phyloP scores from a whole-genome alignment of 2,797 vertebrate genomes.

The Chaunax sp. region DNA sequence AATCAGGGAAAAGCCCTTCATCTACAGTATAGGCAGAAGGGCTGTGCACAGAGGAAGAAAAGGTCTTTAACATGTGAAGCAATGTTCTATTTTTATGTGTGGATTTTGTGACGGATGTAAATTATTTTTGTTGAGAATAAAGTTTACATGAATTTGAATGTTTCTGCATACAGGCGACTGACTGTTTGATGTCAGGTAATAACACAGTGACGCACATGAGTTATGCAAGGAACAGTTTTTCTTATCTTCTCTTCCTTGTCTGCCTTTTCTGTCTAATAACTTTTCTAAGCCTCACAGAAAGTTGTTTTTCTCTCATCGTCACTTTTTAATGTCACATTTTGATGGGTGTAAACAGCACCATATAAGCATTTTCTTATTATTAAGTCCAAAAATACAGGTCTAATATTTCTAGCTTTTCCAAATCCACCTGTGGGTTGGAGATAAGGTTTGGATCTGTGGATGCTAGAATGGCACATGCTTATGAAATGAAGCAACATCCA shows the following conservation, averaged over 20 bases:
- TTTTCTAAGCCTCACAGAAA: neutral
- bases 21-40: neutral
- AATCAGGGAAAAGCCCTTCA: conserved; percentile 64
- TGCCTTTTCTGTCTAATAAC: neutral
- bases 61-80: conserved; percentile 47
- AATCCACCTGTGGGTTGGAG: conserved; percentile 19
- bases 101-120: conserved; percentile 52
- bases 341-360: neutral
- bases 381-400: neutral
- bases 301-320: neutral
- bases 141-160: conserved; percentile 45
- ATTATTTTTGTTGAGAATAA: conserved; percentile 72
- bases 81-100: conserved; percentile 40
- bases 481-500: conserved; percentile 9
- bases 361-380: neutral
- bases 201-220: neutral
- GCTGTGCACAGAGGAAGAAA: conserved; percentile 58
- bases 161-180: neutral
- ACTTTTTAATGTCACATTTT: conserved; percentile 1
- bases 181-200: conserved; percentile 20
- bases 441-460: conserved; percentile 16
- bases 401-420: conserved; percentile 4
- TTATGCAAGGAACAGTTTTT: neutral
- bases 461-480: conserved; percentile 14
- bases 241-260: conserved; percentile 19